Conservation (phyloP, 2,797 vertebrate species). For the Myotis daubentonii region DNA sequence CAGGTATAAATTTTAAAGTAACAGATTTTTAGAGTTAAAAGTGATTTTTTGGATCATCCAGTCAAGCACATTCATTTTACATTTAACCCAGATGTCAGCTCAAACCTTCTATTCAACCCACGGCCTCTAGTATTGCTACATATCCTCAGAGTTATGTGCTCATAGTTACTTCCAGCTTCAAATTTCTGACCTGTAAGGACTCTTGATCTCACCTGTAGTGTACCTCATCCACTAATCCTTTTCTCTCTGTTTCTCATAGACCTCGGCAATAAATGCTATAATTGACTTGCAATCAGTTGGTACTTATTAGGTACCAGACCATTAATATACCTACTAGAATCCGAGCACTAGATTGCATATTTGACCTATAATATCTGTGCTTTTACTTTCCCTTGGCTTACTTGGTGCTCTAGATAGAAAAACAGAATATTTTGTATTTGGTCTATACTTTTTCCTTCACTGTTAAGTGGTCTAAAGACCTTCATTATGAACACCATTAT, state of each 20-base stretch:
- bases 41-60: not conserved
- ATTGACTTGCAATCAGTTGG: not conserved
- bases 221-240: not conserved
- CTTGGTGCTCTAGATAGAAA: not conserved
- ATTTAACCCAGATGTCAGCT: not conserved
- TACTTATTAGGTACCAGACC: not conserved
- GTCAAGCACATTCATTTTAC: not conserved
- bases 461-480: constrained; percentile 34
- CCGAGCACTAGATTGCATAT: not conserved
- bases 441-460: not conserved
- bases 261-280: not conserved
- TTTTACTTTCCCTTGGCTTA: constrained; percentile 10
- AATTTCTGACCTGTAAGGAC: not conserved
- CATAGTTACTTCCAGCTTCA: not conserved
- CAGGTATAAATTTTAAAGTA: not conserved
- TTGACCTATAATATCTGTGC: not conserved
- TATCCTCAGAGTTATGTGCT: not conserved
- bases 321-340: not conserved
- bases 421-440: constrained; percentile 42
- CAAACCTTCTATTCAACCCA: not conserved
- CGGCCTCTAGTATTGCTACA: not conserved
- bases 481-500: not conserved
- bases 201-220: not conserved
- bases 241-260: not conserved
- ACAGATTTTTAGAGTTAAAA: constrained; percentile 6